Evolutionary conservation across 2,888 invertebrate species (phyloP).

Genomic region (Phaonia tiefii): DNA sequence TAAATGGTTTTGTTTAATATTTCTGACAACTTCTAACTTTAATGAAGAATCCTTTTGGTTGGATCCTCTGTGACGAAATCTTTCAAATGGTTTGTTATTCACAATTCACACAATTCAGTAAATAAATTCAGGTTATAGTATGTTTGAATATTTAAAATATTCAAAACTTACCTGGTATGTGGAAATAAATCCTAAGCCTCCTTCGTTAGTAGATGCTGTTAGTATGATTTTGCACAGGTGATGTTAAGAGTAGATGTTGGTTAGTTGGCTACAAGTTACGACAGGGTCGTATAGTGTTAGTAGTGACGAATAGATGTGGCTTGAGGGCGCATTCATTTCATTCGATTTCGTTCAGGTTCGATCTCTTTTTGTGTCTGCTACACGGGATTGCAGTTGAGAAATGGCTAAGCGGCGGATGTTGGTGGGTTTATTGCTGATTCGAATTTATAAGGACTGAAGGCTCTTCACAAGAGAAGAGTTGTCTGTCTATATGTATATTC

Average conservation of each 20-base stretch:
- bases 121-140: background rate
- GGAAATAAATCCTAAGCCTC: conserved; percentile 3
- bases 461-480: background rate
- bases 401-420: conserved; percentile 56
- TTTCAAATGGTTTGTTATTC: background rate
- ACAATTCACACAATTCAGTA: conserved; percentile 12
- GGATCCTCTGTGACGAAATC: no score
- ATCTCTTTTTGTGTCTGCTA: background rate
- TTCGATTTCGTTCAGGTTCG: no score
- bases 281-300: no score
- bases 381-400: background rate
- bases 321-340: no score
- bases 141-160: background rate
- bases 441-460: background rate
- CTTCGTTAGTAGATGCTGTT: background rate
- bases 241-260: background rate
- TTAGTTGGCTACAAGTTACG: background rate
- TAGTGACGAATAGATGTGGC: no score
- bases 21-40: no score
- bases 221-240: background rate
- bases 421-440: conserved; percentile 37
- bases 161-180: background rate
- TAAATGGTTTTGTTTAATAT: no score
- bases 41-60: no score
- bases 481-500: background rate